Evolutionary conservation across 2,888 invertebrate genomes (phyloP), one percentile per base, ranked within the genome.

Genomic region (Mythimna lalbum): DNA sequence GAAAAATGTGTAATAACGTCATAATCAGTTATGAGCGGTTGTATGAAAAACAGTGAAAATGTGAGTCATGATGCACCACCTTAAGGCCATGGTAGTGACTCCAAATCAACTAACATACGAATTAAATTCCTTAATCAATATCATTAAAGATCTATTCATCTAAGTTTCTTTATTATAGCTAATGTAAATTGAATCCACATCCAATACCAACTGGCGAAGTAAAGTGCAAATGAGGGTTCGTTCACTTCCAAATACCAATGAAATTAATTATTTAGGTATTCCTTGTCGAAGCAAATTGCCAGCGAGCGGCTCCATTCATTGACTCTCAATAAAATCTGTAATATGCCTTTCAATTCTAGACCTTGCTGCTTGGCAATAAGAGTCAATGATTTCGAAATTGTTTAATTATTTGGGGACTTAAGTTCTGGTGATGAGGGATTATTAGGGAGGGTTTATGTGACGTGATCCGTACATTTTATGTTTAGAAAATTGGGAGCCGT

Each of bases 221-320:
- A 82, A 86, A 90, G 87, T 89, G 87, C 87, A 89, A 90, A 89
- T 89, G 86, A 85, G 76, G 76, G 83, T 85, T 87, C 86, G 86
- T 89, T 88, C 85, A 87, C 59, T 82, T 55, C 69, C 62, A 81
- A 85, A 83, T 81, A 74, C 76, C 86, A 88, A 87, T 87, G 74
- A 87, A 89, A 88, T 89, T 88, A 89, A 89, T 90, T 90, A 89
- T 90, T 87, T 89, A 87, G 82, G 83, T 85, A 83, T 88, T 87
- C 88, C 82, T 85, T 77, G 80, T 80, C 78, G 82, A 73, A 75
- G 80, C 78, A 82, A 86, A 87, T 88, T 85, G 87, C 76, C 82
- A 81, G 77, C 80, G 85, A 86, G 73, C 71, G 76, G 70, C 73
- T 66, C 77, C 69, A 81, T 87, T 87, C 85, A 88, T 80, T 73